Conservation (phyloP, 30 jellyfish, hydroid and myxozoan genomes). For the Aurelia sp. region DNA sequence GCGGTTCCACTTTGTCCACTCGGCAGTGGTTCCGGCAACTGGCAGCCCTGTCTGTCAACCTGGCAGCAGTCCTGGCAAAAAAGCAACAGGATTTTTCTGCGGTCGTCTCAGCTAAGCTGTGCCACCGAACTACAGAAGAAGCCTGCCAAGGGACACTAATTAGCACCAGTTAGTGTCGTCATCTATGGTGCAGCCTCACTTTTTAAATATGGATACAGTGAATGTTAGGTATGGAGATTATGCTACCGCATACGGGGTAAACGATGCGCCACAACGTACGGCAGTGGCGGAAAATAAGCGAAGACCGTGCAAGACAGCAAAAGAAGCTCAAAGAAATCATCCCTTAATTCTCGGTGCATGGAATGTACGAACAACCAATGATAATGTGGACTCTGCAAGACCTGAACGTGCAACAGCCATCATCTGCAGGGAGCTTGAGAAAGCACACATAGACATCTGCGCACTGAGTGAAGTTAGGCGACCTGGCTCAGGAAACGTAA, state of each 20-base stretch:
- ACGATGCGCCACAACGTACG: slow-evolving; percentile 75
- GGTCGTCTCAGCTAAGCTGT: slow-evolving; percentile 75
- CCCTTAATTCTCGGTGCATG: slow-evolving; percentile 53
- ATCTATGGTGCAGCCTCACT: slow-evolving; percentile 68
- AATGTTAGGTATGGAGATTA: slow-evolving; percentile 3
- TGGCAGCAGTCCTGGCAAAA: slow-evolving; percentile 70
- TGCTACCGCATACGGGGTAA: slow-evolving; percentile 71
- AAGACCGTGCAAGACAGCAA: slow-evolving; percentile 60
- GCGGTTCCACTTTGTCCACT: slow-evolving; percentile 34
- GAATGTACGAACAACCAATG: slow-evolving; percentile 55
- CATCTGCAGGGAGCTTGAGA: too few relatives aligned
- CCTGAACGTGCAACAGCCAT: too few relatives aligned
- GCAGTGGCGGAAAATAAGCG: slow-evolving; percentile 74
- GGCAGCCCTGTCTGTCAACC: slow-evolving; percentile 72
- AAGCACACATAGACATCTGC: too few relatives aligned
- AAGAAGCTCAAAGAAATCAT: slow-evolving; percentile 36
- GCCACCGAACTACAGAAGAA: slow-evolving; percentile 61
- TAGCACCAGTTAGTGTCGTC: slow-evolving; percentile 70
- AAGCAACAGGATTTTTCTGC: slow-evolving; percentile 50
- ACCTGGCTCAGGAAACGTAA: too few relatives aligned
- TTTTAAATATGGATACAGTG: slow-evolving; percentile 38
- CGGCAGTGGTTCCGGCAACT: slow-evolving; percentile 44
- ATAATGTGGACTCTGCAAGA: slow-evolving; percentile 4
- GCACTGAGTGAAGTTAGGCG: too few relatives aligned
- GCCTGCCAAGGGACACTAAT: slow-evolving; percentile 77